phyloP scores from a whole-genome alignment of 2,888 invertebrate species.

The Helicoverpa assulta region DNA sequence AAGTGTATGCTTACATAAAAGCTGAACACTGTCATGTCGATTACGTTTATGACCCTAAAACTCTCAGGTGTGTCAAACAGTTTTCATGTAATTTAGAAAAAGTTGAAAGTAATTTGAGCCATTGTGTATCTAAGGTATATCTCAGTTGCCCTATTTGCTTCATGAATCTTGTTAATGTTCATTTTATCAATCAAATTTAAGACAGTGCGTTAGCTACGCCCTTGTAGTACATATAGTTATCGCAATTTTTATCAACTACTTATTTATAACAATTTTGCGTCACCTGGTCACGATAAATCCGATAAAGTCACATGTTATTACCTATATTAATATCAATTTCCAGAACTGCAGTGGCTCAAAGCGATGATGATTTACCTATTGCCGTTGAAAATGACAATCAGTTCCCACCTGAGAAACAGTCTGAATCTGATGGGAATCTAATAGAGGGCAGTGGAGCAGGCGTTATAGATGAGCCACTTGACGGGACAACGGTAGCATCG shows the following conservation, averaged over 20 bases:
- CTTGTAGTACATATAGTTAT: constrained; percentile 78
- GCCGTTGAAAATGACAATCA: constrained; percentile 83
- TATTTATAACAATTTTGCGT: constrained; percentile 80
- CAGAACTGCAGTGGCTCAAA: constrained; percentile 73
- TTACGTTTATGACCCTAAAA: not conserved
- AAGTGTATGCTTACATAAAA: too few species aligned
- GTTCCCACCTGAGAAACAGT: constrained; percentile 80
- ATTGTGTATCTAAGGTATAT: not conserved
- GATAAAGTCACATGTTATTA: constrained; percentile 78
- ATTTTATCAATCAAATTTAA: constrained; percentile 61
- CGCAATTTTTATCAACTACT: constrained; percentile 83
- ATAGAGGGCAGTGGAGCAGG: constrained; percentile 80
- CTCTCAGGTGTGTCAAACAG: not conserved
- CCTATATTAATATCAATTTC: constrained; percentile 62
- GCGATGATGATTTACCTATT: constrained; percentile 78
- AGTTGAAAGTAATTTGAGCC: too few species aligned
- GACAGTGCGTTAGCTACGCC: constrained; percentile 73
- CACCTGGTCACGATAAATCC: constrained; percentile 80
- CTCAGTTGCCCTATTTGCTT: constrained; percentile 25
- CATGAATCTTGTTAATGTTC: constrained; percentile 44
- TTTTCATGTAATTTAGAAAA: too few species aligned
- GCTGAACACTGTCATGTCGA: too few species aligned
- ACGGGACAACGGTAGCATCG: constrained; percentile 56
- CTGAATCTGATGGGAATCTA: constrained; percentile 68
- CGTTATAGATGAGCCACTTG: constrained; percentile 71